These are phyloP conservation scores for Geophilus truncorum DNA, from an alignment of 2,888 invertebrate genomes.

Conservation along the genomic window DNA sequence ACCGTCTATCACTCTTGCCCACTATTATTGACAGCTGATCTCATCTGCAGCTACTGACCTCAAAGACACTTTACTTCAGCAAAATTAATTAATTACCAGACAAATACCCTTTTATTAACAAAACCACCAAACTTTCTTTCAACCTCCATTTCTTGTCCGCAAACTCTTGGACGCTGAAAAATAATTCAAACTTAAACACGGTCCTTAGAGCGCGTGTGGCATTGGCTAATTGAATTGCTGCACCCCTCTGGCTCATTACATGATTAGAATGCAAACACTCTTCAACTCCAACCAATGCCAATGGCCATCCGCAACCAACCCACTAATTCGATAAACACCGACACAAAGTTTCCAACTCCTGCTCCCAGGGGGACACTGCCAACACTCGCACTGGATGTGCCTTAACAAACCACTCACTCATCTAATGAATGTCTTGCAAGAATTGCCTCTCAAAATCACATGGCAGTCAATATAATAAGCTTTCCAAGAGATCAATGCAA, in stretches of 20 bases:
- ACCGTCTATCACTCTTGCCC: too few species aligned
- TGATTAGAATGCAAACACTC: slow-evolving; percentile 3
- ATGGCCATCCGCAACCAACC: slow-evolving; percentile 4
- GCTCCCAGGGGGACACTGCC: not conserved
- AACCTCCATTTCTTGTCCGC: not conserved
- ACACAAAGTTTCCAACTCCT: not conserved
- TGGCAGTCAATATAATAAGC: too few species aligned
- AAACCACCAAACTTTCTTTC: too few species aligned
- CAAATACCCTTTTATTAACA: too few species aligned
- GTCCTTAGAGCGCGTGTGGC: not conserved
- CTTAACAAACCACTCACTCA: not conserved
- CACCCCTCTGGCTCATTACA: not conserved
- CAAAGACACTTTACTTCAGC: too few species aligned
- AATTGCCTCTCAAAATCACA: too few species aligned
- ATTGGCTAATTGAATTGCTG: not conserved
- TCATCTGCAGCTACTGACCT: too few species aligned
- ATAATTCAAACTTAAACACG: not conserved
- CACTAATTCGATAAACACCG: slow-evolving; percentile 10
- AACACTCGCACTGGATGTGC: not conserved
- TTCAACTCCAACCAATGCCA: not conserved
- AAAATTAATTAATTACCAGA: too few species aligned
- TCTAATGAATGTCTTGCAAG: too few species aligned
- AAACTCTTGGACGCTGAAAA: not conserved
- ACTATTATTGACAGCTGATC: too few species aligned
- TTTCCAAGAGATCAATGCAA: too few species aligned